Conservation (phyloP, 2,797 vertebrate genomes). For the Xyrichtys novacula region DNA sequence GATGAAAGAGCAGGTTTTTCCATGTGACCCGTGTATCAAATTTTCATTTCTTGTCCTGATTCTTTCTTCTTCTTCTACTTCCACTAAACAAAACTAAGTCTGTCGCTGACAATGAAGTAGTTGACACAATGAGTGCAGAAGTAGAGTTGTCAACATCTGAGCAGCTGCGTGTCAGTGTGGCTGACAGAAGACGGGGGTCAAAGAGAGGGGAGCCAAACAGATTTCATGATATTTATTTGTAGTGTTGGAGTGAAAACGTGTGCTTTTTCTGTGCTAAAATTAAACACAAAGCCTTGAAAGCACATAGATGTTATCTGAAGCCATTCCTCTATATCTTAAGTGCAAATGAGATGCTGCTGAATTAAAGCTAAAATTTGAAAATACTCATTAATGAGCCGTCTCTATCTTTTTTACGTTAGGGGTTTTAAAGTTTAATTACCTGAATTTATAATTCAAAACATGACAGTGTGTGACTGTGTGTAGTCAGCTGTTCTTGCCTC, state of each 20-base stretch:
- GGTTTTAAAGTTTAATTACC: slow-evolving; percentile 71
- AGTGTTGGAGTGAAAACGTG: slow-evolving; percentile 25
- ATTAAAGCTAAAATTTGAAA: slow-evolving; percentile 52
- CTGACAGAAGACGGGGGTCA: slow-evolving; percentile 56
- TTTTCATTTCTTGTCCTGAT: slow-evolving; percentile 25
- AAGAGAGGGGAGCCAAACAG: slow-evolving; percentile 32
- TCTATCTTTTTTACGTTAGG: slow-evolving; percentile 55
- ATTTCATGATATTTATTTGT: slow-evolving; percentile 47
- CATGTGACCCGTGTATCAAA: slow-evolving; percentile 53
- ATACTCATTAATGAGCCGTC: slow-evolving; percentile 55
- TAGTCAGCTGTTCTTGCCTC: slow-evolving; percentile 67
- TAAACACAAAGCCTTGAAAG: slow-evolving; percentile 36
- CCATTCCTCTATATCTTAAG: slow-evolving; percentile 22
- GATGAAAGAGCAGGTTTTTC: slow-evolving; percentile 51
- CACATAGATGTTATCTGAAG: slow-evolving; percentile 35
- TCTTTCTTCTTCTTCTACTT: slow-evolving; percentile 28
- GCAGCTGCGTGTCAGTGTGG: slow-evolving; percentile 41
- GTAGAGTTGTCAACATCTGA: slow-evolving; percentile 64
- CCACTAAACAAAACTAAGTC: neutral
- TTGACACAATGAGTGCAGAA: slow-evolving; percentile 74
- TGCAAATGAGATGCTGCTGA: slow-evolving; percentile 48
- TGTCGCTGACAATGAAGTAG: slow-evolving; percentile 31
- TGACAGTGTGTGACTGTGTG: slow-evolving; percentile 59
- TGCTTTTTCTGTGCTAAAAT: slow-evolving; percentile 29
- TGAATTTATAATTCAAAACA: slow-evolving; percentile 70